Conservation (phyloP, 2,888 invertebrate genomes). For the Agelastica alni region DNA sequence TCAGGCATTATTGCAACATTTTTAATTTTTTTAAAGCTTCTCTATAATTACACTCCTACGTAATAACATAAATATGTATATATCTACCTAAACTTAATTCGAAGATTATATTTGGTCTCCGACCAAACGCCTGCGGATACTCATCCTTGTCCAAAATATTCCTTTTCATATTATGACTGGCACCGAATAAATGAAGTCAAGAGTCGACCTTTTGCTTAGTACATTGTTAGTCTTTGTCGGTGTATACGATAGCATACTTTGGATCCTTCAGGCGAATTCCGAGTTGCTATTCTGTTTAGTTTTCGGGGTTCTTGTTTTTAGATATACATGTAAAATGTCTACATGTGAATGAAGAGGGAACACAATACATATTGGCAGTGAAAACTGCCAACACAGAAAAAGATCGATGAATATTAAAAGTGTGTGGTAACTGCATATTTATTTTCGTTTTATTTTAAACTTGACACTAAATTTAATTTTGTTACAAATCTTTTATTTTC, state of each 20-base stretch:
- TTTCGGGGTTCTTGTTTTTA: slow-evolving; percentile 2
- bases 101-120: neutral
- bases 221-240: slow-evolving; percentile 9
- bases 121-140: neutral
- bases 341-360: slow-evolving; percentile 2
- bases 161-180: slow-evolving; percentile 24
- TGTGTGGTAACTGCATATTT: no score
- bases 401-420: no score
- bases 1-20: neutral
- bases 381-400: no score
- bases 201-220: slow-evolving; percentile 7
- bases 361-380: no score
- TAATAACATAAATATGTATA: no score
- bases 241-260: neutral
- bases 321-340: slow-evolving; percentile 8
- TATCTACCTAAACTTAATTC: no score
- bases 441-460: no score
- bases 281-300: slow-evolving; percentile 7
- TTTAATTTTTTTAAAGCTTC: neutral
- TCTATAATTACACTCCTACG: no score
- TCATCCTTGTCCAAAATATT: slow-evolving; percentile 3
- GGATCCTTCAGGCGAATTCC: slow-evolving; percentile 7
- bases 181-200: slow-evolving; percentile 20
- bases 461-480: no score
- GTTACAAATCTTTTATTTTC: no score